Percentiles rank a stretch among this genome's conserved stretches.
Conservation (phyloP, 2,888 invertebrate genomes). For the Acanthococcus lagerstroemiae region DNA sequence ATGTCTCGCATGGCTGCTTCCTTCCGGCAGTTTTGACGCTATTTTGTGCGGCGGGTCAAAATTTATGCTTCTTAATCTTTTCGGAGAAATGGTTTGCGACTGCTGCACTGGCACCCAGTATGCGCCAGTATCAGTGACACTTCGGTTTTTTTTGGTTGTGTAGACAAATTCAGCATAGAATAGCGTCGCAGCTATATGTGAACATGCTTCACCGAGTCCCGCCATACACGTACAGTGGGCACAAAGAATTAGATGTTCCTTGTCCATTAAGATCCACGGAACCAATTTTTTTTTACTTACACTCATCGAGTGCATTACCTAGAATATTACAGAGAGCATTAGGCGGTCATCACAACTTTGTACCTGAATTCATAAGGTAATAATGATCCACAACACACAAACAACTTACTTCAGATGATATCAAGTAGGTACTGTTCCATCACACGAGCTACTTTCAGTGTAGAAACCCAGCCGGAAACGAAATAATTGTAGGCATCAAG, state of each 20-base stretch:
- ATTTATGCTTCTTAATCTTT: background rate
- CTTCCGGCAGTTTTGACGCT: too few relatives aligned
- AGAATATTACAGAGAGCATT: too few relatives aligned
- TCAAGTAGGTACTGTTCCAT: background rate
- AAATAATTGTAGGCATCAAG: conserved; percentile 10
- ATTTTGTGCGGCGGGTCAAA: conserved; percentile 6
- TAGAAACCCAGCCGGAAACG: conserved; percentile 2
- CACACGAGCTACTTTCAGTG: background rate
- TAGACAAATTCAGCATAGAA: conserved; percentile 4
- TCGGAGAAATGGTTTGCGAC: background rate
- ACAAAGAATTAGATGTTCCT: background rate
- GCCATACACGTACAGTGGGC: conserved; percentile 14
- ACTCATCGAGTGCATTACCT: background rate
- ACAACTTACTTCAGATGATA: too few relatives aligned
- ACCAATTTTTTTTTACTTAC: background rate
- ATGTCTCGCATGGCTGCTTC: too few relatives aligned
- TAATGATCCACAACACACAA: too few relatives aligned
- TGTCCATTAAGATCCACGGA: background rate
- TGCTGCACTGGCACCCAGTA: background rate
- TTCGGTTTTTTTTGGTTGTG: background rate
- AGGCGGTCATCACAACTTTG: too few relatives aligned
- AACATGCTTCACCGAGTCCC: background rate
- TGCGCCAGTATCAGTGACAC: conserved; percentile 4
- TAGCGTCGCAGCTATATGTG: background rate
- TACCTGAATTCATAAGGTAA: too few relatives aligned